A percentile compares a stretch with the other conserved stretches of the same genome.
Evolutionary conservation across 2,888 invertebrate species (phyloP).

Genomic region (Drosophila multiciliata): DNA sequence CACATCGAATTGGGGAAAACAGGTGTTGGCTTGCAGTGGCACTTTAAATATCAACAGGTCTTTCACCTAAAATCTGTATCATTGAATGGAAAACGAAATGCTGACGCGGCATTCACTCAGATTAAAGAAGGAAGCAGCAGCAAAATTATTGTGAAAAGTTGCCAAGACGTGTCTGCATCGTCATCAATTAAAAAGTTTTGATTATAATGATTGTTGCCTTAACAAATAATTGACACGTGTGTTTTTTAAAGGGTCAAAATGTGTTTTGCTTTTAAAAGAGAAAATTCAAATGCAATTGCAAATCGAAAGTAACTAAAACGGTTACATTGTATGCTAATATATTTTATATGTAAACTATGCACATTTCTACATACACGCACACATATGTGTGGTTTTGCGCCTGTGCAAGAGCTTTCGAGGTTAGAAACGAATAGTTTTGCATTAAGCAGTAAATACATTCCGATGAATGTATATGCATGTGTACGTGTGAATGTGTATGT

Average conservation of each 20-base stretch:
- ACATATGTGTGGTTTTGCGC: slow-evolving; percentile 21
- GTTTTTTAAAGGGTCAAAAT: slow-evolving; percentile 16
- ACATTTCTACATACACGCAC: slow-evolving; percentile 1
- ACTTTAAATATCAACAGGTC: slow-evolving; percentile 68
- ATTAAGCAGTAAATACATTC: slow-evolving; percentile 24
- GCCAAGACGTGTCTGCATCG: slow-evolving; percentile 38
- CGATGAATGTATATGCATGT: background rate
- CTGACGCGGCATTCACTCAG: slow-evolving; percentile 54
- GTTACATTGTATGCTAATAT: slow-evolving; percentile 8
- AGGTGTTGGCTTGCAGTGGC: slow-evolving; percentile 39
- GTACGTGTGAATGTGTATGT: slow-evolving; percentile 7
- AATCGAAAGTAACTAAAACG: slow-evolving; percentile 24
- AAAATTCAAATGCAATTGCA: slow-evolving; percentile 7
- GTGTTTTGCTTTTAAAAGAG: background rate
- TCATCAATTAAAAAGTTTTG: slow-evolving; percentile 45
- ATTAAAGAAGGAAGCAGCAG: slow-evolving; percentile 12
- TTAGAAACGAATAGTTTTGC: slow-evolving; percentile 67
- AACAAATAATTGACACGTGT: background rate
- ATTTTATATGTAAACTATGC: background rate
- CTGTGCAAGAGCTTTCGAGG: slow-evolving; percentile 60
- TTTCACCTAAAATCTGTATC: slow-evolving; percentile 46
- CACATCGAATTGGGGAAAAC: slow-evolving; percentile 15
- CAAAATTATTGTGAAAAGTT: slow-evolving; percentile 6
- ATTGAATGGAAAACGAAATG: slow-evolving; percentile 24
- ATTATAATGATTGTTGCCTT: slow-evolving; percentile 10